These are phyloP conservation scores for Spongilla lacustris DNA, from an alignment of 37 sponge, comb jelly and placozoan species.

Conservation along the genomic window DNA sequence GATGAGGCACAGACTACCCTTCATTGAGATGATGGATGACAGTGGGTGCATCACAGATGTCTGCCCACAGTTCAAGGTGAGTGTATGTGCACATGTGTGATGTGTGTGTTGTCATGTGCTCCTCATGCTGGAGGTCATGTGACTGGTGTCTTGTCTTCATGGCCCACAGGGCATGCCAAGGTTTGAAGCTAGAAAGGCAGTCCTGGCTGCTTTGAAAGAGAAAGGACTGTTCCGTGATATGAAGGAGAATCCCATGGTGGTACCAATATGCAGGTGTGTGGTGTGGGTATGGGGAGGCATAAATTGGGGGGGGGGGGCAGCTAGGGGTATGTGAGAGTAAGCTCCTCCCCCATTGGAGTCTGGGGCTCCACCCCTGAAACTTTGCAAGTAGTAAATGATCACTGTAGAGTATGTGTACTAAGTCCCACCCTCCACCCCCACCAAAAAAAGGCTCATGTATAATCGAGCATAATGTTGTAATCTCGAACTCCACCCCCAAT, in stretches of 20 bases:
- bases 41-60: slow-evolving; percentile 89
- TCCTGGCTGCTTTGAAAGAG: slow-evolving; percentile 92
- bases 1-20: slow-evolving; percentile 86
- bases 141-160: background rate
- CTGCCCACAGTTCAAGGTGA: slow-evolving; percentile 67
- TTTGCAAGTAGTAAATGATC: too few relatives aligned
- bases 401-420: too few relatives aligned
- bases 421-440: too few relatives aligned
- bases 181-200: slow-evolving; percentile 88
- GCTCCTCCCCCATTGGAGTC: too few relatives aligned
- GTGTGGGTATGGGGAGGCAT: too few relatives aligned
- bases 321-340: too few relatives aligned
- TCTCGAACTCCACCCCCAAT: too few relatives aligned
- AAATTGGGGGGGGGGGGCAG: too few relatives aligned
- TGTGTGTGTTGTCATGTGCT: background rate
- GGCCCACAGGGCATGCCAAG: slow-evolving; percentile 87
- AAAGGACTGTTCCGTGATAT: slow-evolving; percentile 87
- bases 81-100: background rate
- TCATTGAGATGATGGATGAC: slow-evolving; percentile 92
- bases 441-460: too few relatives aligned
- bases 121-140: background rate
- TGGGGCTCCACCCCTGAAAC: too few relatives aligned
- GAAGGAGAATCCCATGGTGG: slow-evolving; percentile 91
- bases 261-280: slow-evolving; percentile 89
- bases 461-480: too few relatives aligned